Percentiles rank a stretch among this genome's conserved stretches.
These are phyloP conservation scores for Stratiomys singularior DNA, from an alignment of 2,888 invertebrate species.

Conservation along the genomic window DNA sequence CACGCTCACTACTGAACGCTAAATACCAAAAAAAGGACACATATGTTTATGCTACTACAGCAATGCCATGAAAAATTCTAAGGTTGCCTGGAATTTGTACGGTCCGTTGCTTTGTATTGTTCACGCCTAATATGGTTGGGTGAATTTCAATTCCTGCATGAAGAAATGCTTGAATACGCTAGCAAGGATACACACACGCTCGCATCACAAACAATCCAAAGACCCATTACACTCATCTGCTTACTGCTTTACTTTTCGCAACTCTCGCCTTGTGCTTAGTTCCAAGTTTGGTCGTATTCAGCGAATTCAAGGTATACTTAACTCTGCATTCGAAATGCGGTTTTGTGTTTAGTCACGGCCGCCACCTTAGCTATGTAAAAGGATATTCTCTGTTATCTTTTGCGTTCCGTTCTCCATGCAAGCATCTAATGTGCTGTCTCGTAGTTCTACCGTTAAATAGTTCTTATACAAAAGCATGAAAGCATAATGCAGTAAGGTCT, in stretches of 20 bases:
- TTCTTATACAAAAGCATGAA: neutral
- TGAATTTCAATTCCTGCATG: neutral
- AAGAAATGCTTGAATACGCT: neutral
- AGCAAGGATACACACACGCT: too few species aligned
- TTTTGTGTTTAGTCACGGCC: constrained; percentile 29
- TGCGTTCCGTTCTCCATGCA: neutral
- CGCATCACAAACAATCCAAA: too few species aligned
- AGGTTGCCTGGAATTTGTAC: neutral
- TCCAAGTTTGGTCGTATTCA: neutral
- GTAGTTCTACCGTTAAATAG: neutral
- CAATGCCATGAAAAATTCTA: neutral
- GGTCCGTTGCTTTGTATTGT: neutral
- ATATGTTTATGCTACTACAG: neutral
- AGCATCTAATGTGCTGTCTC: neutral
- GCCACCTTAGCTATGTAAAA: neutral
- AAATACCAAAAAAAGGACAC: neutral
- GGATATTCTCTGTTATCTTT: neutral
- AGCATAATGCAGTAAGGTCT: constrained; percentile 32
- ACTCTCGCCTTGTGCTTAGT: too few species aligned
- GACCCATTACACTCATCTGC: too few species aligned
- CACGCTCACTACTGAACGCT: neutral
- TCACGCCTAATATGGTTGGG: neutral
- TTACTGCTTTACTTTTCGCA: too few species aligned
- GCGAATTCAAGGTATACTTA: constrained; percentile 14
- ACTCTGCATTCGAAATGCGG: constrained; percentile 25